Base-by-base conservation (phyloP, 2,888 invertebrate genomes). In the Eurytoma californica region DNA sequence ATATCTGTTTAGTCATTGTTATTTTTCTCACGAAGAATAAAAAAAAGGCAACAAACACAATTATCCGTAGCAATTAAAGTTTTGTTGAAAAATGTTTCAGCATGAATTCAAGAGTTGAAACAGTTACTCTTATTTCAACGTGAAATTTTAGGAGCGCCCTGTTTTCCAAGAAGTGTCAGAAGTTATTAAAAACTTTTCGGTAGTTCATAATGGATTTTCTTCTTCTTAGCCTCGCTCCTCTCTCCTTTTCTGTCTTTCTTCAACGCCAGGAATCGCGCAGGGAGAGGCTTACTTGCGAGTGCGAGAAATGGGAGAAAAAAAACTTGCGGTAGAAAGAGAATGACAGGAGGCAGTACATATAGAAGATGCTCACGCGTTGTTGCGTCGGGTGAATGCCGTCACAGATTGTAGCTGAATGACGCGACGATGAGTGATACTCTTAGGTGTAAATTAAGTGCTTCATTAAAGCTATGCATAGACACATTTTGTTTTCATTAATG, bases 391-490 rank as follows among this genome's bases (percentile, higher is more conserved):
- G 74, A 77, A 77, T 77, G 53, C 77, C 65, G 65, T 57, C 72
- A 65, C 51, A 63, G 72, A 76, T 80, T 74, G 80, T 66, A 39
- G 30, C 60, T 74, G 77, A 80, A 77, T 80, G 60, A 60, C 60
- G 57, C 28, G 24, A 28, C 69, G 47, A 70, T 18, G 66, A 70
- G 72, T 60, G 72, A 77, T 39, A 53, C 75, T 72, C 70, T 74
- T 67, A 70, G 61, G 60, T 77, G 66, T 77, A 77, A 77, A 77
- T 80, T 74, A 80, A 77, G 80, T 80, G 70, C 70, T 80, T 57
- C 72, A 74, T 67, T 72, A 73, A 60, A 65, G 20, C 65, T 60
- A 30, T 57, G n/a, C 49, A 9, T 24, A 13, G 51, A 60, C n/a
- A 13, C 68, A 57, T 66, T 74, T 79, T 74, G 70, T 79, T 74